Evolutionary conservation across 1,140 invertebrate genomes (phyloP).

Genomic region (Sycobia sp.): DNA sequence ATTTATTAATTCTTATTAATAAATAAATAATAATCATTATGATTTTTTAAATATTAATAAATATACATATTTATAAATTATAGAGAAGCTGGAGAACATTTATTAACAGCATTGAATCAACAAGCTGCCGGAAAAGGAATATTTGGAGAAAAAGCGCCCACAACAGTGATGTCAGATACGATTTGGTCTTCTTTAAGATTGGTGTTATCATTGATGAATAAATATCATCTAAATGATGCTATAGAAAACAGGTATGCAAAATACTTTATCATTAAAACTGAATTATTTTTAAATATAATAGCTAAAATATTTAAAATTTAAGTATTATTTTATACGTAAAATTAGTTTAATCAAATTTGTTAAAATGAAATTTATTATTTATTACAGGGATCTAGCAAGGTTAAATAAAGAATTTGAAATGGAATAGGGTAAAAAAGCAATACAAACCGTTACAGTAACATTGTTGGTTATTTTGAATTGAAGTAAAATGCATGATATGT

Average conservation of each 20-base stretch:
- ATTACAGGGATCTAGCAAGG: constrained; percentile 66
- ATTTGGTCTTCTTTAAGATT: constrained; percentile 95
- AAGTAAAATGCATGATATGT: constrained; percentile 23
- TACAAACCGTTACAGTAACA: constrained; percentile 20
- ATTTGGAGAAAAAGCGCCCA: constrained; percentile 59
- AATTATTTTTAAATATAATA: background rate
- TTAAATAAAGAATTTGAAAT: constrained; percentile 71
- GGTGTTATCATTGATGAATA: constrained; percentile 85
- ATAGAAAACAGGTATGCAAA: constrained; percentile 71
- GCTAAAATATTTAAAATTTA: constrained; percentile 10
- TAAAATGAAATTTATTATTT: constrained; percentile 14
- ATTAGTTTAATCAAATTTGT: background rate
- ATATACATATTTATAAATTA: constrained; percentile 40
- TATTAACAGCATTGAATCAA: constrained; percentile 90
- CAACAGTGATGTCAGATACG: constrained; percentile 84
- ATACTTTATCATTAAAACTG: background rate
- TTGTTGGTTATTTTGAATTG: constrained; percentile 25
- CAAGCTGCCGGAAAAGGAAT: constrained; percentile 78
- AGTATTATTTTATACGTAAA: background rate
- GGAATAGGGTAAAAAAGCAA: constrained; percentile 47
- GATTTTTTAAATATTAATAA: background rate
- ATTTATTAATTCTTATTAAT: no score
- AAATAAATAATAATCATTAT: no score
- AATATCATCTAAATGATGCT: constrained; percentile 75
- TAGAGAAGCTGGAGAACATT: constrained; percentile 94